Percentiles rank a stretch among this genome's conserved stretches.
Evolutionary conservation across 2,888 invertebrate species (phyloP).

Genomic region (Sphaerophoria rueppellii): DNA sequence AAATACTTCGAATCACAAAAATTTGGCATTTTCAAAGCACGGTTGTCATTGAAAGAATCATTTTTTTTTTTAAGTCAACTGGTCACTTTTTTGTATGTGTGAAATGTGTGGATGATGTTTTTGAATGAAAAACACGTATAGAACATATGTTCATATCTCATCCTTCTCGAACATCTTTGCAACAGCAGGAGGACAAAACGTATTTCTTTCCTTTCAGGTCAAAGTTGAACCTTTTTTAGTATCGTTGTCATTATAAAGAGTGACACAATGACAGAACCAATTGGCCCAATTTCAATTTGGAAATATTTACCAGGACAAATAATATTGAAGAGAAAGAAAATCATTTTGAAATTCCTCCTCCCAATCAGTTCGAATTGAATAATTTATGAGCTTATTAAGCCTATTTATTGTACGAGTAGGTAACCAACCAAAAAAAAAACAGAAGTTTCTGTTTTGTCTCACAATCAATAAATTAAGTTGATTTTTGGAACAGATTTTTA

Average conservation of each 20-base stretch:
- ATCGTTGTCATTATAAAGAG: not conserved
- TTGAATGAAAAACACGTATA: not conserved
- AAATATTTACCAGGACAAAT: not conserved
- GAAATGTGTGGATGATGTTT: not conserved
- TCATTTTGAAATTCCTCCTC: not conserved
- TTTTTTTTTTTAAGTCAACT: slow-evolving; percentile 3
- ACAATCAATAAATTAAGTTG: no score
- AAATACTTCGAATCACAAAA: no score
- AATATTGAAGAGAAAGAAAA: not conserved
- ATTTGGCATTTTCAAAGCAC: no score
- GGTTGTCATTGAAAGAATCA: no score
- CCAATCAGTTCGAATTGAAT: slow-evolving; percentile 29
- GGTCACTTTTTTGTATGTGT: not conserved
- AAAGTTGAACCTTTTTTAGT: not conserved
- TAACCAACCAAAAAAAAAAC: no score
- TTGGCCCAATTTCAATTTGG: slow-evolving; percentile 27
- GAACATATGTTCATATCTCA: not conserved
- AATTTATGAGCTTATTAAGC: slow-evolving; percentile 3
- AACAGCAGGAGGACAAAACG: not conserved
- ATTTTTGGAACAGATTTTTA: no score
- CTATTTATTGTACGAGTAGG: no score
- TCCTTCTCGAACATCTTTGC: not conserved
- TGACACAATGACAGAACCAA: slow-evolving; percentile 35
- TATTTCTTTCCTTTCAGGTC: not conserved
- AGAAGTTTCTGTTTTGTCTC: no score